Conservation (phyloP, 2,888 invertebrate species). For the Clistopyga incitator region DNA sequence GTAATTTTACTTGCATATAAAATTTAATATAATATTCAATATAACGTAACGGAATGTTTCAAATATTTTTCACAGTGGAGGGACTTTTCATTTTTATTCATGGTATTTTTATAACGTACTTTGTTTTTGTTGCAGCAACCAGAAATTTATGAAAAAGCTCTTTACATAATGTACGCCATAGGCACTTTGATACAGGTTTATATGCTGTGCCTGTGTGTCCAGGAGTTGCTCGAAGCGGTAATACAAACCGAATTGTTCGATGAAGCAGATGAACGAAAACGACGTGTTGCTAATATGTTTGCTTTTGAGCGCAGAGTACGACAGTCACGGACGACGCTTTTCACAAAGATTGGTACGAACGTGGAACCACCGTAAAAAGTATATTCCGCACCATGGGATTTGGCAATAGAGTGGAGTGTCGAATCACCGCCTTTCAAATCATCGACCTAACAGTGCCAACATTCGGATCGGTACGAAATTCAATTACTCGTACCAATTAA, state of each 20-base stretch:
- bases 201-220: background rate
- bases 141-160: background rate
- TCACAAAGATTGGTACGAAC: conserved; percentile 69
- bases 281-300: background rate
- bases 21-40: too few relatives aligned
- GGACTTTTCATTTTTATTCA: background rate
- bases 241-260: background rate
- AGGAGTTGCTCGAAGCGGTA: conserved; percentile 1
- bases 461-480: conserved; percentile 57
- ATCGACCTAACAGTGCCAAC: conserved; percentile 72
- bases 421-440: conserved; percentile 64
- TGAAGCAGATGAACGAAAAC: background rate
- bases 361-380: conserved; percentile 46
- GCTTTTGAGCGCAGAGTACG: conserved; percentile 64
- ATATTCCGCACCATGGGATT: conserved; percentile 63
- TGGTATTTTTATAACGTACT: background rate
- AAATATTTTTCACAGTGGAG: background rate
- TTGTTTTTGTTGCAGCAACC: conserved; percentile 7
- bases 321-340: conserved; percentile 69
- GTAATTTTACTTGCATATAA: too few relatives aligned
- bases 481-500: background rate
- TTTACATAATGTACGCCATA: background rate
- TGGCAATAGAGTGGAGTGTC: conserved; percentile 68
- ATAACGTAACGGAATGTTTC: too few relatives aligned
- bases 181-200: background rate